Evolutionary conservation across 2,113 vertebrate genomes (phyloP).

Genomic region (Semicossyphus pulcher): DNA sequence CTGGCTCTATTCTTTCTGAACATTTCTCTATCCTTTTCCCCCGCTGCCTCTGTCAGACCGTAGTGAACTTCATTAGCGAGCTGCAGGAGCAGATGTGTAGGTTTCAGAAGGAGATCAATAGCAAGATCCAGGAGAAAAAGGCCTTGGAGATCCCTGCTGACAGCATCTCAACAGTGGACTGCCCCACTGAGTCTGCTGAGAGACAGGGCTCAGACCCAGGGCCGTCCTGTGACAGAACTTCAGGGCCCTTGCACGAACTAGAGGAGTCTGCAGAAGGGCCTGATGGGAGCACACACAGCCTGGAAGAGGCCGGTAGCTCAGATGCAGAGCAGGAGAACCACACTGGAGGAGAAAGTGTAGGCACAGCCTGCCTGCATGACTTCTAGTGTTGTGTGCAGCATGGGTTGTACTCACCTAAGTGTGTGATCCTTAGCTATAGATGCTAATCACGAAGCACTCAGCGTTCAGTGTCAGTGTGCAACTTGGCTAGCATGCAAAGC

Average conservation of each 20-base stretch:
- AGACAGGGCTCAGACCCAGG: conserved; percentile 43
- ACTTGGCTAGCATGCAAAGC: neutral
- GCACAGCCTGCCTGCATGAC: conserved; percentile 83
- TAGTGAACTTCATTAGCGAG: conserved; percentile 98
- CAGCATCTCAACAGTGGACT: conserved; percentile 63
- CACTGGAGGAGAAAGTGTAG: conserved; percentile 89
- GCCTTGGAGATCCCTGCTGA: conserved; percentile 81
- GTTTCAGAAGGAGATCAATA: conserved; percentile 96
- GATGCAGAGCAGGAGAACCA: conserved; percentile 82
- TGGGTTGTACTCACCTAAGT: conserved; percentile 37
- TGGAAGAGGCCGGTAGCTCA: conserved; percentile 65
- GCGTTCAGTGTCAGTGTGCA: neutral
- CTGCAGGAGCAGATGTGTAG: conserved; percentile 98
- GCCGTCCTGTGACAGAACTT: conserved; percentile 56
- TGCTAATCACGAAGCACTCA: conserved; percentile 8
- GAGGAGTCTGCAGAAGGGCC: conserved; percentile 50
- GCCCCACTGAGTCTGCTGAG: conserved; percentile 35
- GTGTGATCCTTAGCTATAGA: conserved; percentile 29
- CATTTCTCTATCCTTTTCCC: conserved; percentile 46
- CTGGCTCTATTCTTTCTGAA: conserved; percentile 39
- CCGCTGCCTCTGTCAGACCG: conserved; percentile 84
- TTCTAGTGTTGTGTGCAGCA: conserved; percentile 49
- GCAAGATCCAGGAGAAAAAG: conserved; percentile 94
- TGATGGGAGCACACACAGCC: conserved; percentile 50
- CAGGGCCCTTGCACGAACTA: conserved; percentile 57